Conservation (phyloP, 2,113 vertebrate genomes). For the Caracal caracal region DNA sequence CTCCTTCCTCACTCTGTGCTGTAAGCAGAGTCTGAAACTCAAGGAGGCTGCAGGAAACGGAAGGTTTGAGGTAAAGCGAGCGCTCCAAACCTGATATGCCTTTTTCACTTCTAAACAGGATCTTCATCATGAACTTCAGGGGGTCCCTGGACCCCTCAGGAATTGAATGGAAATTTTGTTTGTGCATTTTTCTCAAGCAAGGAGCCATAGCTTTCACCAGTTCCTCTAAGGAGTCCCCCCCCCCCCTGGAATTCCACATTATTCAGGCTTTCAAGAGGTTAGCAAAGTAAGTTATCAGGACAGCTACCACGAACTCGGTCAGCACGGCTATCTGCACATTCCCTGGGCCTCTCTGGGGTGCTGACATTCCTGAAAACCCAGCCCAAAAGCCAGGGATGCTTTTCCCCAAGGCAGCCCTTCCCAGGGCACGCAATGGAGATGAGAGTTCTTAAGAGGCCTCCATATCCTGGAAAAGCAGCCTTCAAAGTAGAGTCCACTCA, state of each 20-base stretch:
- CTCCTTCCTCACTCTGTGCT: neutral
- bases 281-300: neutral
- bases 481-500: neutral
- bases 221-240: neutral
- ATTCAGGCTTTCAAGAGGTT: neutral
- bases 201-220: neutral
- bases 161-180: conserved; percentile 48
- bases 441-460: neutral
- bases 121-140: conserved; percentile 38
- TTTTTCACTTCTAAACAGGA: conserved; percentile 25
- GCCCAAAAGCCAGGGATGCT: neutral
- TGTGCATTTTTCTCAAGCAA: neutral
- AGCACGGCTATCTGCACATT: neutral
- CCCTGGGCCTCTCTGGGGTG: neutral
- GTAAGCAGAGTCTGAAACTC: neutral
- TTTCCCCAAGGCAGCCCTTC: neutral
- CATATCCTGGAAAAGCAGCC: neutral
- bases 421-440: neutral
- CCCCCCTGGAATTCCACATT: neutral
- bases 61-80: neutral
- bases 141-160: neutral
- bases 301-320: neutral
- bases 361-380: neutral
- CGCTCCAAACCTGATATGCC: conserved; percentile 11
- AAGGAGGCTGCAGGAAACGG: neutral